Evolutionary conservation across 2,797 vertebrate species (phyloP).

Genomic region (Tragopan temminckii): DNA sequence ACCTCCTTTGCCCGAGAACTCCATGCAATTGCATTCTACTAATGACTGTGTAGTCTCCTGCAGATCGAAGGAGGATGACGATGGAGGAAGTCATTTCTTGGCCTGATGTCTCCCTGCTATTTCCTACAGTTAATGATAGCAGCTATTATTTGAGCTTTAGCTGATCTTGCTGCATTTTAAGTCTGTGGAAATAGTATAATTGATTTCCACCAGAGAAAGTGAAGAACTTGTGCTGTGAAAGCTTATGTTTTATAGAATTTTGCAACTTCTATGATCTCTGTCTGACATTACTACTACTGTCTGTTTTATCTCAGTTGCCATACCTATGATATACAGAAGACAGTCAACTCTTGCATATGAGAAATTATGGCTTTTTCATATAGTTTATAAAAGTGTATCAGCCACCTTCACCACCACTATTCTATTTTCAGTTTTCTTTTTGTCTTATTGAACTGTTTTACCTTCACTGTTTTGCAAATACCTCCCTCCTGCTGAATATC

Average conservation of each 20-base stretch:
- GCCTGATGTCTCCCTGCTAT: neutral
- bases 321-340: neutral
- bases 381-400: neutral
- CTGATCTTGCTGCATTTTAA: neutral
- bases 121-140: neutral
- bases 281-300: neutral
- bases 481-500: neutral
- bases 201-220: neutral
- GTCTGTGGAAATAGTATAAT: neutral
- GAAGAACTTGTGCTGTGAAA: neutral
- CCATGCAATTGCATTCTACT: neutral
- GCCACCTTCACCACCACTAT: neutral
- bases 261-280: neutral
- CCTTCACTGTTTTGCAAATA: neutral
- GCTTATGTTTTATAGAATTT: neutral
- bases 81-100: neutral
- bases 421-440: neutral
- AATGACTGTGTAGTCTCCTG: neutral
- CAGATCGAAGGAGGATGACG: neutral
- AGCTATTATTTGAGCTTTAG: neutral
- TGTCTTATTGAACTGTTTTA: neutral
- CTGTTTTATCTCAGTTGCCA: neutral
- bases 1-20: neutral
- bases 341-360: neutral
- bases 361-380: neutral